Base-by-base conservation (phyloP, 2,113 vertebrate species). In the Corydoras maculifer region DNA sequence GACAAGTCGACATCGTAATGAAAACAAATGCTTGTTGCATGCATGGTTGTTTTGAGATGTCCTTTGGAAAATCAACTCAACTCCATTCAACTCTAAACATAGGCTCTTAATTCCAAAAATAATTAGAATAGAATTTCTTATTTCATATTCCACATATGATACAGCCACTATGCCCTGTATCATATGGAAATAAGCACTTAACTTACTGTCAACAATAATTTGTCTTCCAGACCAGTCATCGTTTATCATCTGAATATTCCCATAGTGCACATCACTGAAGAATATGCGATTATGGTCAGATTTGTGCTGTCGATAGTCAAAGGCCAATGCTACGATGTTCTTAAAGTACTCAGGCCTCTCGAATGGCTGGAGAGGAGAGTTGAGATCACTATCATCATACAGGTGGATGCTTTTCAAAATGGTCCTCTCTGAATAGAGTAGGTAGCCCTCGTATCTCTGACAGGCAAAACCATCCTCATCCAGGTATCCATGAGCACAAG, bases 361-460 rank as follows among this genome's bases (percentile, higher is more conserved):
- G 8, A 94, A 95, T 0, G 97, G 94, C 75, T 91, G 91, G 14
- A 98, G 81, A 3, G 97, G 97, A 15, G 96, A 95, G 80, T 99
- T 99, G 76, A 98, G 85, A 86, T 99, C 94, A 62, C 82, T 94
- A 81, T 98, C 95, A 80, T 99, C 95, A 2, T 93, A 97, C 15
- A 98, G 92, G 88, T 99, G 97, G 77, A 99, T 96, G 79, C 93
- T 98, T 84, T 98, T 98, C 35, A 99, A 73, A 76, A 97, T 93
- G 54, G 94, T 98, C 85, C 97, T 93, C 74, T 97, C 97, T 0
- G 96, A 98, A 86, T 95, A 99, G 3, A 99, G 87, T 35, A 99
- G 88, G 86, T 99, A 99, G 2, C 96, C 97, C 76, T 96, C 92
- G 6, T 98, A 95, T 73, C 94, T 90, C 70, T 92, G 82, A 75